A percentile compares a stretch with the other conserved stretches of the same genome.
phyloP scores from a whole-genome alignment of 2,113 vertebrate species.

The Pomatostomus ruficeps region DNA sequence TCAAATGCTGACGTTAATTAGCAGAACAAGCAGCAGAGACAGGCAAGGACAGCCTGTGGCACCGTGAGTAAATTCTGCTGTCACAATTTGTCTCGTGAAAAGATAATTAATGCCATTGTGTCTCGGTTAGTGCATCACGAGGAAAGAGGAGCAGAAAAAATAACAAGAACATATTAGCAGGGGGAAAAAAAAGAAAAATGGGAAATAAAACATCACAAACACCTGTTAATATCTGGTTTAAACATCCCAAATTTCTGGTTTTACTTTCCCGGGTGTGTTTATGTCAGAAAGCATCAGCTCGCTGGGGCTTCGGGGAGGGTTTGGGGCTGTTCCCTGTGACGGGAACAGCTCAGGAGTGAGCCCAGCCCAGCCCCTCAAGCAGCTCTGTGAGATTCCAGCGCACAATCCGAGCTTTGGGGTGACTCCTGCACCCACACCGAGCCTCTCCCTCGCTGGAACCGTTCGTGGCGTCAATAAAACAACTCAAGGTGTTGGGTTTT shows the following conservation, averaged over 20 bases:
- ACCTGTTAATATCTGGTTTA: neutral
- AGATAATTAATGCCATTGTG: neutral
- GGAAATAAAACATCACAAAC: neutral
- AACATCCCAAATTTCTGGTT: neutral
- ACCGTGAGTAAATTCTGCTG: neutral
- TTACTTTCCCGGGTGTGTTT: neutral
- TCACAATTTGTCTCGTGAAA: neutral
- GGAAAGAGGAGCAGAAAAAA: too few relatives aligned
- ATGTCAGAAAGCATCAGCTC: neutral
- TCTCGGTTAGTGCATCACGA: neutral
- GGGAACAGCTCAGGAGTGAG: neutral
- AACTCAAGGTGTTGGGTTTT: neutral
- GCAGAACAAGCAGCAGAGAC: neutral
- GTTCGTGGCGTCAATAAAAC: neutral
- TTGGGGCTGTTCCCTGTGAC: neutral
- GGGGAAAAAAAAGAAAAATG: too few relatives aligned
- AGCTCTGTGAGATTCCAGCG: neutral
- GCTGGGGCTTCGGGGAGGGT: neutral
- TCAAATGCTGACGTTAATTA: neutral
- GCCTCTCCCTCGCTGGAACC: neutral
- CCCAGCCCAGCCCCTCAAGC: neutral
- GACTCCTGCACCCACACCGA: neutral
- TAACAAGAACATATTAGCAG: too few relatives aligned
- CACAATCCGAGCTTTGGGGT: neutral
- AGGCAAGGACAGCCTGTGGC: neutral